Base-by-base conservation (phyloP, 2,797 vertebrate genomes). In the Toxotes lorentzi region DNA sequence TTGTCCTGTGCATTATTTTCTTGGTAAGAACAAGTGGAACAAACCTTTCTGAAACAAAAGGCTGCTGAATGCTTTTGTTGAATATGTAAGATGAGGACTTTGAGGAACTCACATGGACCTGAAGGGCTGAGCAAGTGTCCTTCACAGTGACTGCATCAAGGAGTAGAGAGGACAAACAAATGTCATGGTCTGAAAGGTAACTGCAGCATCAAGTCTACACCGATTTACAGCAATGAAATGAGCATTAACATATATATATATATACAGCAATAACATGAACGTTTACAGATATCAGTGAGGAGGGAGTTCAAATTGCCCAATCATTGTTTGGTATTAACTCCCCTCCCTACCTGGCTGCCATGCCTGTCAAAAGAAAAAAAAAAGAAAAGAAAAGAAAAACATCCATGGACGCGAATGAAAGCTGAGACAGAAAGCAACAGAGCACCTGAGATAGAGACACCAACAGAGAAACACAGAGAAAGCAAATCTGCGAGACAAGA, bases 31-130 rank as follows among this genome's bases (percentile, higher is more conserved):
- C 66, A 85, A 83, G 74, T 78, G 82, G 77, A 68, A 87, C 62
- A 79, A 82, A 82, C 53, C 78, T 86, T 88, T 88, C 65, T 76
- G 61, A 90, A 86, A 87, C 79, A 87, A 89, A 89, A 79, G 75
- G 60, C 71, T 64, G 66, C 75, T 62, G 75, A 85, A 86, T 62
- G 72, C 81, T 86, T 30, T 83, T 80, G 82, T 81, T 73, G 70
- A 79, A 86, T 79, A 80, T 69, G 64, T 77, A 70, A 72, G 74
- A 79, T 76, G 78, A 86, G 67, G 70, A 79, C 78, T 79, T 80
- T 71, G 77, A 84, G 87, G 60, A 58, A 68, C 78, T 88, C 41
- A 40, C 40, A 21, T 62, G 60, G 81, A 91, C 73, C 43, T 87
- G 76, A 80, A 78, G 83, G 84, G 81, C 77, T 57, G 67, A 85